Conservation (phyloP, 92 coral and sea anemone species). For the Isaurus tuberculatus region DNA sequence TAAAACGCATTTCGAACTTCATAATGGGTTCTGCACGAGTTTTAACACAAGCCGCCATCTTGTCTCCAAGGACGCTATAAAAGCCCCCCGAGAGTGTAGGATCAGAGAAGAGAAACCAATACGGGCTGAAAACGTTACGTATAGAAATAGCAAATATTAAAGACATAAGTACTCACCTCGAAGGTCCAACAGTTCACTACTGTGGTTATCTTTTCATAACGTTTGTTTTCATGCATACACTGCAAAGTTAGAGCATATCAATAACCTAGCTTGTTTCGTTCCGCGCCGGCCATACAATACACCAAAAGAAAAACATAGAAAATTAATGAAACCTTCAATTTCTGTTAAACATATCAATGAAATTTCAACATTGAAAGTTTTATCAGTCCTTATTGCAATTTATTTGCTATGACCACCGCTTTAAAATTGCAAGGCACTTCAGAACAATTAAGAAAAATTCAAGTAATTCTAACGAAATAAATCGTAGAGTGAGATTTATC, state of each 20-base stretch:
- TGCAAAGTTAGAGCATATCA: not conserved
- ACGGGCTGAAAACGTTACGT: not conserved
- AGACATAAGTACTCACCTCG: not conserved
- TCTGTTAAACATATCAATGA: not conserved
- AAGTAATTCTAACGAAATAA: not conserved
- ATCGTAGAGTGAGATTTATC: no score
- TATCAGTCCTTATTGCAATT: not conserved
- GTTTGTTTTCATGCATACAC: slow-evolving; percentile 6
- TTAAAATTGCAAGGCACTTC: not conserved
- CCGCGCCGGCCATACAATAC: not conserved
- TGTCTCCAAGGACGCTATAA: slow-evolving; percentile 47
- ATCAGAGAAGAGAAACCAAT: slow-evolving; percentile 2
- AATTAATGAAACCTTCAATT: not conserved
- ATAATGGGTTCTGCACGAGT: not conserved
- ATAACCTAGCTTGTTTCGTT: not conserved
- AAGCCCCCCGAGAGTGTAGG: not conserved
- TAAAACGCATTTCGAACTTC: not conserved
- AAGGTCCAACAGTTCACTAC: not conserved
- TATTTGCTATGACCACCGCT: not conserved
- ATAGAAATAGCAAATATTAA: not conserved
- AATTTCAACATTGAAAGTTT: not conserved
- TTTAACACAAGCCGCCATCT: slow-evolving; percentile 38
- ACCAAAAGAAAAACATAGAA: not conserved
- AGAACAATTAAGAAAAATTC: not conserved
- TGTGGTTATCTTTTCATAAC: not conserved